Base-by-base conservation (phyloP, 2,888 invertebrate genomes). In the Latrodectus elegans region DNA sequence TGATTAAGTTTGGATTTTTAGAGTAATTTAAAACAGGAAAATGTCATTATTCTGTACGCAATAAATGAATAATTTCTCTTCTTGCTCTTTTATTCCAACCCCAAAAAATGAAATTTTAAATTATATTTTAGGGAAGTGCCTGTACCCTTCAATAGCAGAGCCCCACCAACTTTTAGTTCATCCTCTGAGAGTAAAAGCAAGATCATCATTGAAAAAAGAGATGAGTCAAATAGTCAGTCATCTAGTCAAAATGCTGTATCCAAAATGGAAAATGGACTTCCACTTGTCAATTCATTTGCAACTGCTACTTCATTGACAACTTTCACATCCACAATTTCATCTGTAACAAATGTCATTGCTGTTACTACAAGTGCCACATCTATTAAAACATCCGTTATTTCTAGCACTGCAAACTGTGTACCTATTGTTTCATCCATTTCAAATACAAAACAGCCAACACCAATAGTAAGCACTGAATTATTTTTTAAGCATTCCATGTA, bases 161-260 rank as follows among this genome's bases (percentile, higher is more conserved):
- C 84, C n/a, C 84, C 81, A 17, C 88, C 89, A 15, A 90, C 89
- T 51, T 90, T 90, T 80, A 89, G 96, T 89, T 95, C 95, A 26
- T 95, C 95, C 0, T 95, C 95, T 0, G 96, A 96, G 91, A 94
- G 94, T 90, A 96, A 95, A 92, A 96, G 96, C 90, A 94, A 95
- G 75, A 97, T 97, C 90, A 94, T 95, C 9, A 95, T 97, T 73
- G 96, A 97, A 92, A 95, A 94, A 90, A 94, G 94, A 83, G 95
- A 95, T 74, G 90, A 89, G 64, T 86, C 89, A 8, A 60, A 60
- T n/a, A 76, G 78, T 65, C 84, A 85, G 64, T 84, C 84, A 60
- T 76, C 78, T 65, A 88, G 81, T 84, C 81, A 68, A 60, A 74
- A 76, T 74, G 26, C 73, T 22, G 49, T 79, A 67, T 17, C 78